phyloP scores from a whole-genome alignment of 2,888 invertebrate species.

The Ctena decussata region DNA sequence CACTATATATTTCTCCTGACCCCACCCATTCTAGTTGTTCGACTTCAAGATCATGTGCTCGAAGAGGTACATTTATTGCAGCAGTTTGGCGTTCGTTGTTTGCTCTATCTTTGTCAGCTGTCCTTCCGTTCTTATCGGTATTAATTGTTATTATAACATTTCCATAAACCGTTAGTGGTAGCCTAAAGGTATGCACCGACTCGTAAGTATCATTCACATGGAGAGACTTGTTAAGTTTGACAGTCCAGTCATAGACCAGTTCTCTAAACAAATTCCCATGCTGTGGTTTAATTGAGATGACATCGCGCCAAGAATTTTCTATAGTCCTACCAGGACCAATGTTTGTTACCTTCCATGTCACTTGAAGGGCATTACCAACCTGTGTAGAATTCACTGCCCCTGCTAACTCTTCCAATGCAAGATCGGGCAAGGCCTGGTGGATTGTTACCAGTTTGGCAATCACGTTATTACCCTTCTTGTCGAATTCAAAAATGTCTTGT shows the following conservation, averaged over 20 bases:
- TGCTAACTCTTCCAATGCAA: neutral
- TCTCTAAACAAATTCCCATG: neutral
- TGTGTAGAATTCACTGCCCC: neutral
- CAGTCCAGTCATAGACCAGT: neutral
- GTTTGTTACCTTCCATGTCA: constrained; percentile 5
- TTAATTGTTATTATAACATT: neutral
- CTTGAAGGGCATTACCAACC: neutral
- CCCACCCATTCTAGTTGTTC: neutral
- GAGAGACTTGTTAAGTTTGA: neutral
- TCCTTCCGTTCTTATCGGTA: neutral
- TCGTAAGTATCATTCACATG: neutral
- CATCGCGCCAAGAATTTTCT: constrained; percentile 22
- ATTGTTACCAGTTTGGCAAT: neutral
- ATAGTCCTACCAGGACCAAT: constrained; percentile 10
- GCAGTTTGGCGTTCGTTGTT: neutral
- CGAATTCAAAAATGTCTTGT: constrained; percentile 21
- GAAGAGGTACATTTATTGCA: neutral
- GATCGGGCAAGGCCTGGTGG: neutral
- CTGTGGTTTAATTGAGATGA: neutral
- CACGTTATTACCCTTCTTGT: constrained; percentile 13
- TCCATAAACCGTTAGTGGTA: constrained; percentile 25
- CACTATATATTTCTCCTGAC: neutral
- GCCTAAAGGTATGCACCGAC: neutral
- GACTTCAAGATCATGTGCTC: neutral
- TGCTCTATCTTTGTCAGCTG: neutral